phyloP scores from a whole-genome alignment of 2,888 invertebrate genomes.

The Sarcophaga subvicina region DNA sequence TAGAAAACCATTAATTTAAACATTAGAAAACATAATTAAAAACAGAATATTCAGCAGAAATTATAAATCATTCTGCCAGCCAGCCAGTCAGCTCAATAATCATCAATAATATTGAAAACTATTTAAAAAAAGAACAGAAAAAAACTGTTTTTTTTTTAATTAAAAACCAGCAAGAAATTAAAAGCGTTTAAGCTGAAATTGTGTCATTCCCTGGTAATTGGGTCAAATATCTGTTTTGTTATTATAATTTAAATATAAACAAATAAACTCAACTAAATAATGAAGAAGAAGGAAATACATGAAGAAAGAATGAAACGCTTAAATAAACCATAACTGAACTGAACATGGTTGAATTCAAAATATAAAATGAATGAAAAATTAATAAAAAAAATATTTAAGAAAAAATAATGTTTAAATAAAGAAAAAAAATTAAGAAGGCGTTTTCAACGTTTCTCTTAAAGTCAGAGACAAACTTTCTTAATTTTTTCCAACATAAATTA shows the following conservation, averaged over 20 bases:
- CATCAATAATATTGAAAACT: too few species aligned
- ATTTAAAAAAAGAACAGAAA: not conserved
- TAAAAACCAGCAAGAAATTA: too few species aligned
- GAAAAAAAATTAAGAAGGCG: conserved; percentile 1
- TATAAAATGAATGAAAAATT: not conserved
- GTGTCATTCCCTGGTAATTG: conserved; percentile 34
- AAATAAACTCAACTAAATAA: not conserved
- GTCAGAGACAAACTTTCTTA: not conserved
- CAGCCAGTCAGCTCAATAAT: too few species aligned
- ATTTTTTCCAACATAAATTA: not conserved
- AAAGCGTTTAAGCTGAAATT: not conserved
- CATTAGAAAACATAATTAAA: too few species aligned
- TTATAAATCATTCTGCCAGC: too few species aligned
- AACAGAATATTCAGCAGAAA: too few species aligned
- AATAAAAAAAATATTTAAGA: conserved; percentile 13
- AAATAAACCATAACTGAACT: too few species aligned
- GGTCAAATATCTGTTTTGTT: conserved; percentile 34
- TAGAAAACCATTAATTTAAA: too few species aligned
- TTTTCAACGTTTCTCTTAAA: conserved; percentile 1
- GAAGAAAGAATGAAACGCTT: not conserved
- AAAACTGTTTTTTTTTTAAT: not conserved
- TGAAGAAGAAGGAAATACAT: not conserved
- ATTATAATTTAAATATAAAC: not conserved
- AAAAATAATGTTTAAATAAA: conserved; percentile 1
- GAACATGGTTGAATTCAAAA: too few species aligned